Evolutionary conservation across 2,888 invertebrate genomes (phyloP).

Genomic region (Andrena flavipes): DNA sequence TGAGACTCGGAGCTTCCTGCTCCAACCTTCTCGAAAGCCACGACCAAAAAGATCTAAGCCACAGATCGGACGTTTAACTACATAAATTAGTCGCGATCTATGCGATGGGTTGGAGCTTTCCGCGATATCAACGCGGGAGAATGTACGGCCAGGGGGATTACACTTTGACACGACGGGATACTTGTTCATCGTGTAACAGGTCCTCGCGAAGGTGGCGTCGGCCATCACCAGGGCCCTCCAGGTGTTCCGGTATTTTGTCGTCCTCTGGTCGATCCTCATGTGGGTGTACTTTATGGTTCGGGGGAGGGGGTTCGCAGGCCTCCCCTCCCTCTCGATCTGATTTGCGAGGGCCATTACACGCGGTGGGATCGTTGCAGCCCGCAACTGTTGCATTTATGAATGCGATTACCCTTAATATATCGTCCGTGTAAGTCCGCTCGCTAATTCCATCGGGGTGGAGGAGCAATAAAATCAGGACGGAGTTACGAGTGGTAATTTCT

Average conservation of each 20-base stretch:
- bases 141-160: constrained; percentile 43
- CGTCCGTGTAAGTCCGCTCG: constrained; percentile 61
- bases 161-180: constrained; percentile 52
- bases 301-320: constrained; percentile 10
- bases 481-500: constrained; percentile 49
- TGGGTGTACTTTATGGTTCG: constrained; percentile 75
- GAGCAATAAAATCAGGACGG: constrained; percentile 61
- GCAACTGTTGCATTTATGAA: constrained; percentile 79
- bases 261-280: constrained; percentile 67
- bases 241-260: constrained; percentile 68
- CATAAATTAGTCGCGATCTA: constrained; percentile 37
- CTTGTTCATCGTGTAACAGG: constrained; percentile 57
- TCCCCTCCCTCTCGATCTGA: constrained; percentile 52
- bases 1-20: too few relatives aligned
- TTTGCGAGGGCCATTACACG: constrained; percentile 67
- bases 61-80: background rate
- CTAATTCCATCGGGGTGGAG: constrained; percentile 60
- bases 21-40: too few relatives aligned
- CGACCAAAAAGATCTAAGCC: too few relatives aligned
- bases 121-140: constrained; percentile 21
- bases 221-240: constrained; percentile 59
- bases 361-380: constrained; percentile 63
- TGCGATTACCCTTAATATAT: constrained; percentile 78
- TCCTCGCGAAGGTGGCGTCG: constrained; percentile 57
- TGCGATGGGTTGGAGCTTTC: constrained; percentile 23